Conservation (phyloP, 1,140 invertebrate genomes). For the Drosophila kepulauana region DNA sequence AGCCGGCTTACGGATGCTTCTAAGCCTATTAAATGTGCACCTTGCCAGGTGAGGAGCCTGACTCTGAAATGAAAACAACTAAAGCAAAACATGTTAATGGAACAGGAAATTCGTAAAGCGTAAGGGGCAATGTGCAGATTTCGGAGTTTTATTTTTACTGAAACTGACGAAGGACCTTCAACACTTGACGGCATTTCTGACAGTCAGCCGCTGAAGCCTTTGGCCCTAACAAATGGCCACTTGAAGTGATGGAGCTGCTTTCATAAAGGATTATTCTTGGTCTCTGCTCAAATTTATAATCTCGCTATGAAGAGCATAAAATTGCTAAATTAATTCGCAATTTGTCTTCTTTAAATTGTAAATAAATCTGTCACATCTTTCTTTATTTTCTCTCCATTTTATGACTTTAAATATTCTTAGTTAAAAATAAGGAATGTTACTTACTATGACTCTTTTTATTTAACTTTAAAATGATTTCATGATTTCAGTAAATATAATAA, state of each 20-base stretch:
- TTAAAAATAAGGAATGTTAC: background rate
- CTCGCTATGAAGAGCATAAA: background rate
- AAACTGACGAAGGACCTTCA: slow-evolving; percentile 18
- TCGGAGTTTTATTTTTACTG: slow-evolving; percentile 22
- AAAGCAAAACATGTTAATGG: background rate
- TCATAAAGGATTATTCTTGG: slow-evolving; percentile 14
- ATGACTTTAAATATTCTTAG: background rate
- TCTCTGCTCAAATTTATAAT: background rate
- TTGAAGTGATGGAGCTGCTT: slow-evolving; percentile 26
- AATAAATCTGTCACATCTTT: background rate
- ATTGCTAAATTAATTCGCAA: background rate
- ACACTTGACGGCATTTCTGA: background rate
- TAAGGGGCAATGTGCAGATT: background rate
- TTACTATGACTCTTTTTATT: background rate
- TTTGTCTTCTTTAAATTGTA: background rate
- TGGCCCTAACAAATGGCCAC: slow-evolving; percentile 1
- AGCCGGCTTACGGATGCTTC: slow-evolving; percentile 49
- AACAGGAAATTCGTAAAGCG: background rate
- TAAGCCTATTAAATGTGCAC: slow-evolving; percentile 65
- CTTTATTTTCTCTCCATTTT: too few relatives aligned
- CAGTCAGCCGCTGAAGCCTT: background rate
- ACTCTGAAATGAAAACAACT: slow-evolving; percentile 2
- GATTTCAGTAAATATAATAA: too few relatives aligned
- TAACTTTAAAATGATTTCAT: too few relatives aligned
- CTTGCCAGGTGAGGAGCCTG: slow-evolving; percentile 21